Evolutionary conservation across 2,888 invertebrate species (phyloP).

Genomic region (Drosophila koepferae): DNA sequence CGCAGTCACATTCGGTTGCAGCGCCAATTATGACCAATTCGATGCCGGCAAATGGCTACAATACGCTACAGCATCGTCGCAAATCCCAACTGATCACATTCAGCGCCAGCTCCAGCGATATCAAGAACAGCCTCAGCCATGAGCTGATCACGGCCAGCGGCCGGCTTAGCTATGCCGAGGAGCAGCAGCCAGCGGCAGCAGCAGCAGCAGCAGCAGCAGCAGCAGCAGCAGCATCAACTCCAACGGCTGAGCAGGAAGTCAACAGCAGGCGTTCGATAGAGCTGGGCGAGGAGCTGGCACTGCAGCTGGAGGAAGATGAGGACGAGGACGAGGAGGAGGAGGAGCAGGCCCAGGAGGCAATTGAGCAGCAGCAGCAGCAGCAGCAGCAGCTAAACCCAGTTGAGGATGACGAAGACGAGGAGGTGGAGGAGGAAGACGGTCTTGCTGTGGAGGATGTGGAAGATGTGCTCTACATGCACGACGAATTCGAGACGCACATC

Average conservation of each 20-base stretch:
- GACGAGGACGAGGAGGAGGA: conserved; percentile 47
- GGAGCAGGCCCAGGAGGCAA: conserved; percentile 46
- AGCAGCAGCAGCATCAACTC: conserved; percentile 12
- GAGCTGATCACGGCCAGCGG: conserved; percentile 80
- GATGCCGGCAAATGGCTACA: conserved; percentile 69
- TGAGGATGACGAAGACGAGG: conserved; percentile 43
- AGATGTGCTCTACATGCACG: conserved; percentile 70
- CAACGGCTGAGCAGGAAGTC: conserved; percentile 69
- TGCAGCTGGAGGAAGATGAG: conserved; percentile 72
- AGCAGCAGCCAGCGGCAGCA: conserved; percentile 64
- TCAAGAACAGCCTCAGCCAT: conserved; percentile 84
- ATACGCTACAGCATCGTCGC: conserved; percentile 82
- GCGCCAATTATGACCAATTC: conserved; percentile 54
- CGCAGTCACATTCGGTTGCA: conserved; percentile 30
- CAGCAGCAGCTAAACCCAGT: background rate
- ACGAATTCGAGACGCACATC: conserved; percentile 84
- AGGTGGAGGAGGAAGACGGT: conserved; percentile 46
- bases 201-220: conserved; percentile 26
- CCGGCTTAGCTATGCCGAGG: conserved; percentile 82
- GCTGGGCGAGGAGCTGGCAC: conserved; percentile 63
- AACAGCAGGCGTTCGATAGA: conserved; percentile 81
- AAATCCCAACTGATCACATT: conserved; percentile 84
- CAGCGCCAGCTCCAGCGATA: conserved; percentile 84
- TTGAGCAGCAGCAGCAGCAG: conserved; percentile 50
- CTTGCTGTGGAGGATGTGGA: conserved; percentile 73